Evolutionary conservation across 2,888 invertebrate genomes (phyloP).

Genomic region (Boloria euphrosyne): DNA sequence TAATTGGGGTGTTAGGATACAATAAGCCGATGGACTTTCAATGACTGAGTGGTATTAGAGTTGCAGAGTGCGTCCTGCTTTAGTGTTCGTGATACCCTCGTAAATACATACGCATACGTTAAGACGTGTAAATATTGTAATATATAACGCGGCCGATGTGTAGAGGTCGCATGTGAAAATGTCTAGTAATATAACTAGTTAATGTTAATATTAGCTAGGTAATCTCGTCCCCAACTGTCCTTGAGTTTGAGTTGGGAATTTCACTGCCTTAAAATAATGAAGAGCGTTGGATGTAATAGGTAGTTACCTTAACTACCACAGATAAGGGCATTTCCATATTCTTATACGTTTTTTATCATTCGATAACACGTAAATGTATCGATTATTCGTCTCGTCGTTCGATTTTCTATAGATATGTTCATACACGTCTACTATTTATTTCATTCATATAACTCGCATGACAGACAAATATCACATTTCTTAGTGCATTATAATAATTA

Average conservation of each 20-base stretch:
- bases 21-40: constrained; percentile 80
- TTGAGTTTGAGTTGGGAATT: constrained; percentile 81
- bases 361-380: constrained; percentile 49
- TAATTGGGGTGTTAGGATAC: constrained; percentile 73
- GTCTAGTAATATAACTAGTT: constrained; percentile 79
- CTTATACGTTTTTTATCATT: constrained; percentile 55
- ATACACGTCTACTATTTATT: constrained; percentile 29
- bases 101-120: constrained; percentile 65
- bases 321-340: constrained; percentile 68
- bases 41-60: constrained; percentile 71
- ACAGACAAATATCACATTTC: constrained; percentile 28
- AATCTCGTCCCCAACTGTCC: constrained; percentile 81
- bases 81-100: constrained; percentile 62
- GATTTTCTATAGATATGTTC: constrained; percentile 27
- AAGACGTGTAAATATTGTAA: constrained; percentile 81
- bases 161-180: constrained; percentile 79
- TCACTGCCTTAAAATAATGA: constrained; percentile 81
- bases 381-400: constrained; percentile 29
- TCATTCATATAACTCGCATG: constrained; percentile 21
- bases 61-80: constrained; percentile 68
- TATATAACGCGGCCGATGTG: constrained; percentile 73
- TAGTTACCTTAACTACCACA: constrained; percentile 73
- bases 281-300: constrained; percentile 67
- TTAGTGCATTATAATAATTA: constrained; percentile 27
- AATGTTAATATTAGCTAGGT: constrained; percentile 79